A percentile compares a stretch with the other conserved stretches of the same genome.
Evolutionary conservation across 2,797 vertebrate genomes (phyloP).

Genomic region (Schizothorax lantsangensis): DNA sequence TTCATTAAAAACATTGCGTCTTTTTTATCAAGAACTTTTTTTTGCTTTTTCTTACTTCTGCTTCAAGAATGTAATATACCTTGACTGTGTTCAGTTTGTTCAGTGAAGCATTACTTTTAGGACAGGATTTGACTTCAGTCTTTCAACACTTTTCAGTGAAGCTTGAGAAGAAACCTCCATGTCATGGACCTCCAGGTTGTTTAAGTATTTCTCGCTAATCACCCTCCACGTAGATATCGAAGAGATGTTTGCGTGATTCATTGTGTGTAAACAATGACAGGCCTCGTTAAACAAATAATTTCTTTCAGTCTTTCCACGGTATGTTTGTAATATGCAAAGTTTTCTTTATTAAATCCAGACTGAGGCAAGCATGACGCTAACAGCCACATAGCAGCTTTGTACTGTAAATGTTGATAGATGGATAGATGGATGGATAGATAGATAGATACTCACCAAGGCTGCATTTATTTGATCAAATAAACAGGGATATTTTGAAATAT

Average conservation of each 20-base stretch:
- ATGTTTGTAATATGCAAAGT: conserved; percentile 32
- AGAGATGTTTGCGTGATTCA: conserved; percentile 22
- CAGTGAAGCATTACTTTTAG: background rate
- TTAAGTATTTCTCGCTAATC: conserved; percentile 25
- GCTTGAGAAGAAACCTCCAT: background rate
- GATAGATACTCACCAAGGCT: background rate
- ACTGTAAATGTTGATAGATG: background rate
- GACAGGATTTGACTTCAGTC: conserved; percentile 20
- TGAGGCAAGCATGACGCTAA: background rate
- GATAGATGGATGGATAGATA: background rate
- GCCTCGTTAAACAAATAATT: conserved; percentile 17
- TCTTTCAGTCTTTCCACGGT: conserved; percentile 13
- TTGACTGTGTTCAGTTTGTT: conserved; percentile 50
- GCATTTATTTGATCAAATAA: too few relatives aligned
- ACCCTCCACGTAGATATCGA: conserved; percentile 1
- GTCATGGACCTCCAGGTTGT: conserved; percentile 5
- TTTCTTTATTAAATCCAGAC: conserved; percentile 7
- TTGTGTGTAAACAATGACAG: conserved; percentile 27
- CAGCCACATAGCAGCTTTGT: conserved; percentile 11
- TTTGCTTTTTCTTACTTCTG: conserved; percentile 24
- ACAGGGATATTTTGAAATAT: too few relatives aligned
- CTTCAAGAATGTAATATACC: conserved; percentile 22
- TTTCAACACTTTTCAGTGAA: conserved; percentile 21
- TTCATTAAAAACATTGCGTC: conserved; percentile 52
- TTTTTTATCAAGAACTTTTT: conserved; percentile 19